Percentiles rank a stretch among this genome's conserved stretches.
These are phyloP conservation scores for Sakesphorus luctuosus DNA, from an alignment of 2,113 vertebrate genomes.

Conservation along the genomic window DNA sequence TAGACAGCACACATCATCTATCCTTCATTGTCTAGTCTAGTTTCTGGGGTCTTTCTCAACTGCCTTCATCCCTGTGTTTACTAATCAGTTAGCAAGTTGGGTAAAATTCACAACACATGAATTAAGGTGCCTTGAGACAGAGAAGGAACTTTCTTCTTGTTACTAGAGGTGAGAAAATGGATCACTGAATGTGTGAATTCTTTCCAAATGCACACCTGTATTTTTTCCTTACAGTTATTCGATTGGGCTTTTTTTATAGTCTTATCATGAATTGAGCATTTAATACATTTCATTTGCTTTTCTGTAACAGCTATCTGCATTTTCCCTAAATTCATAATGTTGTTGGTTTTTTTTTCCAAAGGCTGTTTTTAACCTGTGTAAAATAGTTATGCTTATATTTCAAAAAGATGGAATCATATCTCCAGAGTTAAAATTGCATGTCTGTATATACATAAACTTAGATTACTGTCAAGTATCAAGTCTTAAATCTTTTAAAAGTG, in stretches of 20 bases:
- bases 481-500: not conserved
- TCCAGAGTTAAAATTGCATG: not conserved
- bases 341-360: not conserved
- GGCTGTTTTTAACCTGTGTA: not conserved
- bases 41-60: not conserved
- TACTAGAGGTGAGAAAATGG: not conserved
- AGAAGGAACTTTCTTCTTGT: not conserved
- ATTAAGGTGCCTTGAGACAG: not conserved
- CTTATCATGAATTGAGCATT: not conserved
- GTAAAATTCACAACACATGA: not conserved
- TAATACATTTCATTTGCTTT: not conserved
- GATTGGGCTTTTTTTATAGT: not conserved
- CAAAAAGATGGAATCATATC: not conserved
- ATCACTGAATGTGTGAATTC: not conserved
- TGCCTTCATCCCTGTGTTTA: not conserved
- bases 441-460: not conserved
- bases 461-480: not conserved
- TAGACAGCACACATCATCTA: not conserved
- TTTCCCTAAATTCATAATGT: not conserved
- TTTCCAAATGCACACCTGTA: not conserved
- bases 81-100: not conserved
- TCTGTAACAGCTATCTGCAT: not conserved
- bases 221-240: not conserved
- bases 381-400: not conserved
- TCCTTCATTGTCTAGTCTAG: not conserved